Base-by-base conservation (phyloP, 2,797 vertebrate species). In the Acanthurus tractus region DNA sequence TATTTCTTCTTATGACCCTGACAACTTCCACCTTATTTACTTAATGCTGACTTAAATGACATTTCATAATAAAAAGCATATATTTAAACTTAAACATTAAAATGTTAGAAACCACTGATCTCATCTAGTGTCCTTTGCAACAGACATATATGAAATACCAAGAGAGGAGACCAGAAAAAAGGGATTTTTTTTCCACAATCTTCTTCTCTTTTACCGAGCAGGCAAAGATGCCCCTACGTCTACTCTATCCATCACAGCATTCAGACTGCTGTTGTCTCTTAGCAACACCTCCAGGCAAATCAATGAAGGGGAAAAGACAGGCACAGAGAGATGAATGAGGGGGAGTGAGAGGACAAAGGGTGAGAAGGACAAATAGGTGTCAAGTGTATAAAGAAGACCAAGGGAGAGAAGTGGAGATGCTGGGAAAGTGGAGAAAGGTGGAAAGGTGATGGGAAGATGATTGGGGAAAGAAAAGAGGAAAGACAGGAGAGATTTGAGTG, bases 271-370 rank as follows among this genome's bases (percentile, higher is more conserved):
- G 83, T 71, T 65, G 91, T 93, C 84, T 92, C 92, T 89, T 91
- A 91, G 92, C 92, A 93, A 91, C 89, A 68, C 76, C 81, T 40
- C 18, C 58, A 78, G 86, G 63, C 69, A 88, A 81, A 89, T 89
- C 86, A 61, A 91, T 86, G 78, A 46, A 55, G 61, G 74, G 46
- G 17, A 44, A 73, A 52, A 54, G 34, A 61, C 66, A 70, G 77
- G 23, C 67, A 79, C 63, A 56, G 57, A 58, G 58, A 72, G 75
- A 86, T 76, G 76, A 82, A 87, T 76, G 59, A 14, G 12, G 57
- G 54, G 15, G 45, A 74, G 23, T 50, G 66, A 81, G 70, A 73
- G 82, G 79, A 88, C 72, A 88, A 74, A 84, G 20, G 52, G 38
- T 54, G 29, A 72, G 62, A 64, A 79, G 72, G 59, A 78, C 78